Conservation (phyloP, 2,113 vertebrate genomes). For the Drymodes brunneopygia region DNA sequence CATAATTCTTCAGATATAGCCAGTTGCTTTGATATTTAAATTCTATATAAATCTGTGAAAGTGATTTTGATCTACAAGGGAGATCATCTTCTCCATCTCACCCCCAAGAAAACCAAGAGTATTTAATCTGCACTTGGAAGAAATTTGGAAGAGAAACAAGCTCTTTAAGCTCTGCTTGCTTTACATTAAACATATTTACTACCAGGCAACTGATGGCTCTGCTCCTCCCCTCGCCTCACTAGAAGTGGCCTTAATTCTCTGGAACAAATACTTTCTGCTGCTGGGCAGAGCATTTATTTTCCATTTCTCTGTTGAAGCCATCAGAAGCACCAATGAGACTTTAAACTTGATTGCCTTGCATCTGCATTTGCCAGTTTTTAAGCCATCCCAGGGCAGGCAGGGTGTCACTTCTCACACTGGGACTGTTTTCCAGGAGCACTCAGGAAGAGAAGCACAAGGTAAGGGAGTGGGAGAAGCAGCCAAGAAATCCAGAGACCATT, state of each 20-base stretch:
- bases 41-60: conserved; percentile 37
- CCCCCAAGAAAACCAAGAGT: conserved; percentile 60
- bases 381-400: background rate
- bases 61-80: conserved; percentile 70
- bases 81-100: conserved; percentile 47
- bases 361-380: background rate
- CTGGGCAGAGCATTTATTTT: background rate
- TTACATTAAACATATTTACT: conserved; percentile 65
- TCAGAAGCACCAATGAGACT: background rate
- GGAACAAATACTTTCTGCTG: background rate
- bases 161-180: conserved; percentile 71
- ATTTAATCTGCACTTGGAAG: conserved; percentile 71
- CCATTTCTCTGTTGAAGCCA: background rate
- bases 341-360: background rate
- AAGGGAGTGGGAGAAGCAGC: background rate
- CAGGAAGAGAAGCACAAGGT: background rate
- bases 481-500: background rate
- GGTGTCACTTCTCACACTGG: background rate
- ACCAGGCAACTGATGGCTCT: background rate
- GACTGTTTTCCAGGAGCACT: background rate
- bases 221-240: background rate
- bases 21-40: background rate
- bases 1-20: background rate
- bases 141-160: conserved; percentile 75
- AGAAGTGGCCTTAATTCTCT: background rate